These are phyloP conservation scores for Glyptemys insculpta DNA, from an alignment of 2,797 vertebrate genomes.

Conservation along the genomic window DNA sequence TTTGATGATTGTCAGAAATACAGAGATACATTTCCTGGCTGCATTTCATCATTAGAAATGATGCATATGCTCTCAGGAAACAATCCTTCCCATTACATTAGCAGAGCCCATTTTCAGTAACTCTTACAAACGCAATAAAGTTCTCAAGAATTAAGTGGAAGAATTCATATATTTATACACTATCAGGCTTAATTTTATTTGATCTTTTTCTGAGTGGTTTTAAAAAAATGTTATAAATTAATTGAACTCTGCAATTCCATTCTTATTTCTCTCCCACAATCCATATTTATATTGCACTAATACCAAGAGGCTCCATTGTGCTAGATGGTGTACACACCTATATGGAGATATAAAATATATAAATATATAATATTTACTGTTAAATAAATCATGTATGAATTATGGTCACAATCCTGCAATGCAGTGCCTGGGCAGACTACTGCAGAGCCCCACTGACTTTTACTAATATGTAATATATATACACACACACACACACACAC, in stretches of 20 bases:
- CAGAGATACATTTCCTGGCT: constrained; percentile 26
- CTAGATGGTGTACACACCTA: neutral
- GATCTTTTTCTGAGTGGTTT: neutral
- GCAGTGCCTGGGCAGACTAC: neutral
- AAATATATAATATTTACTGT: neutral
- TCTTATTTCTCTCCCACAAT: neutral
- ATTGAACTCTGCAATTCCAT: neutral
- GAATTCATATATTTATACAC: neutral
- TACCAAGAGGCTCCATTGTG: neutral
- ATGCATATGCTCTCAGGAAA: neutral
- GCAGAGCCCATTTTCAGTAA: neutral
- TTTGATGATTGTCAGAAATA: constrained; percentile 29
- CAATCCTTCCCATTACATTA: neutral
- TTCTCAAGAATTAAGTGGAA: neutral
- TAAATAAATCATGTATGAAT: neutral
- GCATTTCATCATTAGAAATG: neutral
- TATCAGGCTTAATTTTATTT: neutral
- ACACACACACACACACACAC: neutral
- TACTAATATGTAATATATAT: neutral
- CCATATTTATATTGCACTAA: neutral
- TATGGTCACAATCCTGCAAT: neutral
- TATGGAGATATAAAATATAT: neutral
- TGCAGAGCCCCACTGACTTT: neutral
- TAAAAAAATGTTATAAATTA: neutral
- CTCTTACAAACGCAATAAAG: neutral